Evolutionary conservation across 1,140 invertebrate genomes (phyloP), one percentile per base, ranked within the genome.

Genomic region (Anastrepha ludens): DNA sequence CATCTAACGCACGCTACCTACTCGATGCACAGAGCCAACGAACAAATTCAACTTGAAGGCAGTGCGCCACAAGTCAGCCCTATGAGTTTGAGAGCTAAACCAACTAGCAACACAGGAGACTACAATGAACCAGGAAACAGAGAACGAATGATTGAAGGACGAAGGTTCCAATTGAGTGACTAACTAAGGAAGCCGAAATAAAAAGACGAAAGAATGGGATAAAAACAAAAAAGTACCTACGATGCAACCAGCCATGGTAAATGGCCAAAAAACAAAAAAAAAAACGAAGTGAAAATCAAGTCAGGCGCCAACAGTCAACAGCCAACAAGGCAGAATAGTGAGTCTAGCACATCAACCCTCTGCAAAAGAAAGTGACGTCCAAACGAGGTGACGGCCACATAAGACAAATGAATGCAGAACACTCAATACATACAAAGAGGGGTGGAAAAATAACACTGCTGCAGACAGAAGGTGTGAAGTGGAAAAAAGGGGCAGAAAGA

Each of bases 391-490:
- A 81, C 74, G 15, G 74, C 50, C 74, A 81, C 47, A 55, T 11
- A 81, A 81, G 74, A 81, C 17, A 81, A 81, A 81, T 81, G 74
- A 81, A 81, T 81, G 47, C 47, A 20, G 74, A 81, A 81, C 55
- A 74, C 41, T 39, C 13, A 55, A 11, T 50, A 55, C 20, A 55
- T 9, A 17, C 39, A 41, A n/a, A n/a, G 44, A 8, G 29, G 6
- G 7, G 47, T 29, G n/a, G 7, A 81, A 58, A 81, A 81, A 81
- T 47, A 81, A 3, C 47, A 55, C 11, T 41, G 70, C 44, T 17
- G 4, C 13, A 6, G 15, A 74, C 74, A 17, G 47, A 20, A 81
- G 47, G 74, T 81, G 74, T 81, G 74, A 55, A 81, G 8, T 8
- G 44, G 29, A 81, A 81, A 29, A 29, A 29, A 29, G 29, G 29